Evolutionary conservation across 2,113 vertebrate genomes (phyloP).

Genomic region (Trogon melanurus): DNA sequence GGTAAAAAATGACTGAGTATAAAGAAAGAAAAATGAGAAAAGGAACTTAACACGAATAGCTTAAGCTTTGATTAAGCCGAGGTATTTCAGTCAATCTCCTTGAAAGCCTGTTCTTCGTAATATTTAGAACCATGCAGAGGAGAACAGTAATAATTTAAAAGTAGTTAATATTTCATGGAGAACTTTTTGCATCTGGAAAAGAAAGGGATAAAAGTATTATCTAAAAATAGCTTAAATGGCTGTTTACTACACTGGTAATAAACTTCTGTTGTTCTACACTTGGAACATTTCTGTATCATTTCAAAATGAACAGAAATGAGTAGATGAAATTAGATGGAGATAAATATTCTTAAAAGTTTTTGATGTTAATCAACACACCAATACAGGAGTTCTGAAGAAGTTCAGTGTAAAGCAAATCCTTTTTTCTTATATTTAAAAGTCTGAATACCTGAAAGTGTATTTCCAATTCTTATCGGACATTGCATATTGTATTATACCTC

Average conservation of each 20-base stretch:
- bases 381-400: not conserved
- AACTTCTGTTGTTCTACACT: not conserved
- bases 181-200: not conserved
- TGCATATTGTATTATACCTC: not conserved
- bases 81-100: not conserved
- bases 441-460: not conserved
- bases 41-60: not conserved
- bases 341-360: not conserved
- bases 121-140: not conserved
- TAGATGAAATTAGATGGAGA: not conserved
- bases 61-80: constrained; percentile 10
- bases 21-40: not conserved
- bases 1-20: not conserved
- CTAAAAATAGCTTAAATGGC: not conserved
- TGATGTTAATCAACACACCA: not conserved
- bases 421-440: not conserved
- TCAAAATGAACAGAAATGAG: not conserved
- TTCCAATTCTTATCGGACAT: not conserved
- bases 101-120: not conserved
- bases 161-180: not conserved
- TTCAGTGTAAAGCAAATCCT: not conserved
- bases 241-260: not conserved
- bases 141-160: constrained; percentile 18
- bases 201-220: not conserved
- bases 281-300: not conserved